Conservation (phyloP, 2,113 vertebrate genomes). For the Antidorcas marsupialis region DNA sequence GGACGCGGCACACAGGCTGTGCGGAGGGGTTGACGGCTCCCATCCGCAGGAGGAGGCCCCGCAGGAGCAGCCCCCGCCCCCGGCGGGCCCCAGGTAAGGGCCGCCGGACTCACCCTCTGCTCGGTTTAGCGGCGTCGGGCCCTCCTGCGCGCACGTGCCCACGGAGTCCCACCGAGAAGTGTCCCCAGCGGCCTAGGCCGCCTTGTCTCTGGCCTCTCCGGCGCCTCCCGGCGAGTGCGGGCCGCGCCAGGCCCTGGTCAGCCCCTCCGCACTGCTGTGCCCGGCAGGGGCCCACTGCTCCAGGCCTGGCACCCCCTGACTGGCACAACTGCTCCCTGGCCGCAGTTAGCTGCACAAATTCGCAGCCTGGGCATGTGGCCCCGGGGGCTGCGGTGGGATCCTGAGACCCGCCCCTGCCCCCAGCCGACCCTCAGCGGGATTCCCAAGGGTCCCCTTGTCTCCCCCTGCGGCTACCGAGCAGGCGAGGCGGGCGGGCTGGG, state of each 20-base stretch:
- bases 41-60: conserved; percentile 29
- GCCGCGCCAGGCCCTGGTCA: rapidly evolving
- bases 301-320: neutral
- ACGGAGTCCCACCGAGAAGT: rapidly evolving
- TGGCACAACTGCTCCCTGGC: rapidly evolving
- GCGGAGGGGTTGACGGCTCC: conserved; percentile 28
- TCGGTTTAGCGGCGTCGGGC: rapidly evolving
- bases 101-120: rapidly evolving
- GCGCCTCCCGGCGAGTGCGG: rapidly evolving
- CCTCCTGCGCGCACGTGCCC: neutral
- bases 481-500: too few species aligned
- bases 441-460: neutral
- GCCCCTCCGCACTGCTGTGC: rapidly evolving
- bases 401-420: neutral
- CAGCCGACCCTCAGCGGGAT: neutral
- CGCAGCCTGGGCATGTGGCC: rapidly evolving
- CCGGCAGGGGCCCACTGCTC: neutral
- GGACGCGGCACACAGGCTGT: conserved; percentile 58
- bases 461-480: neutral
- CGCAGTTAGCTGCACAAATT: neutral
- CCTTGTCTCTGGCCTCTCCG: neutral
- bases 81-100: conserved; percentile 80
- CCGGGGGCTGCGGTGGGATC: neutral
- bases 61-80: conserved; percentile 76
- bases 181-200: rapidly evolving